Percentiles rank a stretch among this genome's conserved stretches.
Conservation (phyloP, 2,113 vertebrate genomes). For the Natator depressus region DNA sequence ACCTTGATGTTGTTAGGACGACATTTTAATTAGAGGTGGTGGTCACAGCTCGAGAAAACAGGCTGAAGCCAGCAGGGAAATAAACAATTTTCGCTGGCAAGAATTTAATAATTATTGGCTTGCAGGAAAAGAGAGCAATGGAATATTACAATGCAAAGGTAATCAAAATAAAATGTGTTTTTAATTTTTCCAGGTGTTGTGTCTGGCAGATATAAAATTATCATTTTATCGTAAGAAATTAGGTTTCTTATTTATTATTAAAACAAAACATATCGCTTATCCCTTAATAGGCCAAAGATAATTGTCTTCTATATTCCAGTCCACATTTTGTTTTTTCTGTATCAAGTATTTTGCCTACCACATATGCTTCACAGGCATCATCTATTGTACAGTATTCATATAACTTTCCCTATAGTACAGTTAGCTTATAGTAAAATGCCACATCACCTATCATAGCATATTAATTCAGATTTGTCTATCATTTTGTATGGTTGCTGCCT, state of each 20-base stretch:
- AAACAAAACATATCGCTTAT: slow-evolving; percentile 49
- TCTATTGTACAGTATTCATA: slow-evolving; percentile 43
- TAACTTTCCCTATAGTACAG: slow-evolving; percentile 52
- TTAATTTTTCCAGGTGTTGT: neutral
- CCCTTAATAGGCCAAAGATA: slow-evolving; percentile 22
- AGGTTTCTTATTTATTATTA: slow-evolving; percentile 53
- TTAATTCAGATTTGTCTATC: slow-evolving; percentile 84
- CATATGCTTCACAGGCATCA: slow-evolving; percentile 13
- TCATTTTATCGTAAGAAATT: slow-evolving; percentile 50
- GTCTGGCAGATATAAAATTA: neutral
- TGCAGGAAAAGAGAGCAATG: slow-evolving; percentile 19
- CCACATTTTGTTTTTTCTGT: slow-evolving; percentile 45
- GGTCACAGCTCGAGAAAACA: slow-evolving; percentile 60
- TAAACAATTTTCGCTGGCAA: slow-evolving; percentile 35
- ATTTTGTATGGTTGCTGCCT: slow-evolving; percentile 75
- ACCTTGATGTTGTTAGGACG: slow-evolving; percentile 55
- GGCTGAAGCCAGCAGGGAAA: slow-evolving; percentile 51
- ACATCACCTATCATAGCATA: slow-evolving; percentile 61
- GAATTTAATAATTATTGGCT: slow-evolving; percentile 58
- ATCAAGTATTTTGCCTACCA: slow-evolving; percentile 48
- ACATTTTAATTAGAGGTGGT: slow-evolving; percentile 76
- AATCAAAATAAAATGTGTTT: slow-evolving; percentile 41
- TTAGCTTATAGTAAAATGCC: slow-evolving; percentile 79
- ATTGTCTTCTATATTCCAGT: slow-evolving; percentile 36
- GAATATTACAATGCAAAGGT: slow-evolving; percentile 19